phyloP scores from a whole-genome alignment of 2,113 vertebrate species.

The Tragelaphus strepsiceros region DNA sequence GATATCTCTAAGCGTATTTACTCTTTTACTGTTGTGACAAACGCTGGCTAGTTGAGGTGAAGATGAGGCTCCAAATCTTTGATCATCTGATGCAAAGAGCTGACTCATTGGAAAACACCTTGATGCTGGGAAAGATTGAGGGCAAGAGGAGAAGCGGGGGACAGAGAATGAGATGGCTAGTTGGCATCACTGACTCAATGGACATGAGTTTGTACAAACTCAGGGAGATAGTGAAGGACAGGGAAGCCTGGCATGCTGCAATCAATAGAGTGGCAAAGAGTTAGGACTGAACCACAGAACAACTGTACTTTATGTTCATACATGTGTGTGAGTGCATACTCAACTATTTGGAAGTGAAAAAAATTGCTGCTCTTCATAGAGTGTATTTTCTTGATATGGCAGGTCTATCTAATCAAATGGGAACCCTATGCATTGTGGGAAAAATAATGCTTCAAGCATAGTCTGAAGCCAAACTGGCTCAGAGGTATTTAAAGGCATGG shows the following conservation, averaged over 20 bases:
- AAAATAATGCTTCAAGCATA: constrained; percentile 14
- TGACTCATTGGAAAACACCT: neutral
- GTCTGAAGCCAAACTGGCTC: constrained; percentile 10
- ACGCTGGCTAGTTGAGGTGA: neutral
- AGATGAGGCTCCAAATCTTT: neutral
- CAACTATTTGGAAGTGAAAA: neutral
- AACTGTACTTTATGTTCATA: neutral
- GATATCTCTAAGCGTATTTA: neutral
- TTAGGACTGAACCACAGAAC: neutral
- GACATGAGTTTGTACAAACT: neutral
- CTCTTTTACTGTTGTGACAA: neutral
- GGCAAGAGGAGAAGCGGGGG: neutral
- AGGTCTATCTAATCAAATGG: neutral
- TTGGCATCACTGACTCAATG: neutral
- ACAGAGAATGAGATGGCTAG: neutral
- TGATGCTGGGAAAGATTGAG: neutral
- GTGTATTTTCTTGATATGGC: constrained; percentile 15
- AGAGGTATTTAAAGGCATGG: neutral
- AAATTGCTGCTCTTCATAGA: neutral
- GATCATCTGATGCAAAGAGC: neutral
- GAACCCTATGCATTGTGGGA: neutral
- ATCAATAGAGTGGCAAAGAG: neutral
- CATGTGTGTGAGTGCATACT: neutral
- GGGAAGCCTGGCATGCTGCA: neutral
- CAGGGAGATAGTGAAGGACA: neutral